Evolutionary conservation across 2,113 vertebrate species (phyloP), one percentile per base, ranked within the genome.

Genomic region (Salvelinus fontinalis): DNA sequence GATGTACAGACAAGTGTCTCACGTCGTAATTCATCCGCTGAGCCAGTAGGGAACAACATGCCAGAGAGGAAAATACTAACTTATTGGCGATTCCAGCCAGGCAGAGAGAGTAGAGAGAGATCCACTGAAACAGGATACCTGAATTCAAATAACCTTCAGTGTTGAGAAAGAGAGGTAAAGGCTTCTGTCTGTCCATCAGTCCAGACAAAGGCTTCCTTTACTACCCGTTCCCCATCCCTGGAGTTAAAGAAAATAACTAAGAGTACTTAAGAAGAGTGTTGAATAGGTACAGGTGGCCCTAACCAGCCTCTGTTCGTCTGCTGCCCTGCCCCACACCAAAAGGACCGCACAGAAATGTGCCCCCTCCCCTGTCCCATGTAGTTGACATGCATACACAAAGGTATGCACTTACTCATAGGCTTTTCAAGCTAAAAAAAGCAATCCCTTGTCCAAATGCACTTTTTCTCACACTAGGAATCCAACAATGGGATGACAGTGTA

Each of bases 11-110:
- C 80, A 76, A 86, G 87, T 80, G 83, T 87, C 86, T 91, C 84
- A 83, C 84, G 77, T 81, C 84, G 83, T 89, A 88, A 90, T 92
- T 91, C 86, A 89, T 88, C 87, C 81, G 79, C 70, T 13, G 54
- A 83, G 79, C 79, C 83, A 86, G 80, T 31, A 31, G 85, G 85
- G 83, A 85, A 86, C 87, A 88, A 86, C 87, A 88, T 79, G 83
- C 84, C 84, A 88, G 80, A 84, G 80, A 86, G 82, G 87, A 88
- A 86, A 87, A 87, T 86, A 78, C 81, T 79, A 78, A 86, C 84
- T 80, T 51, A 13, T 51, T 16, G 11, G 49, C 14, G 14, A 13
- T 51, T 51, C 14, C 49, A 51, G 49, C 39, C 34, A 14, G n/a
- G 74, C 73, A 70, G 34, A 48, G 39, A 22, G 68, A 22, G 59